These are phyloP conservation scores for Scyliorhinus canicula DNA, from an alignment of 2,797 vertebrate genomes.

Conservation along the genomic window DNA sequence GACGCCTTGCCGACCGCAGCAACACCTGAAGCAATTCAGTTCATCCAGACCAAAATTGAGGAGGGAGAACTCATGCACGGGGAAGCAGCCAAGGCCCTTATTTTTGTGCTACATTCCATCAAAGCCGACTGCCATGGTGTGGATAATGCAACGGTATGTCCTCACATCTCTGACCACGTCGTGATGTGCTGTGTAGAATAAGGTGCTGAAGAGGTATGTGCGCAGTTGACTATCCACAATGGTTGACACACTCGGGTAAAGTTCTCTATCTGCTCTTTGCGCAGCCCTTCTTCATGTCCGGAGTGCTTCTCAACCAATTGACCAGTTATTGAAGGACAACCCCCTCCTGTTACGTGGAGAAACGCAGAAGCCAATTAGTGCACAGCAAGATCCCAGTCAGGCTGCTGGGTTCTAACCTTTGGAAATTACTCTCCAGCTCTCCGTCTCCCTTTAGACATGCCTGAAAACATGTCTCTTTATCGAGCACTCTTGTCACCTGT, in stretches of 20 bases:
- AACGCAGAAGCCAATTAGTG: background rate
- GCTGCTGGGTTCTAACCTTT: background rate
- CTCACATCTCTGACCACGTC: background rate
- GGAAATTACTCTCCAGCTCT: background rate
- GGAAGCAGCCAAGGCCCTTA: slow-evolving; percentile 59
- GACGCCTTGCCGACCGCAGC: slow-evolving; percentile 62
- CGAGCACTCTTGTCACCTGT: background rate
- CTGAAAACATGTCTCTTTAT: background rate
- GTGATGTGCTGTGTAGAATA: background rate
- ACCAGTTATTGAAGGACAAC: background rate
- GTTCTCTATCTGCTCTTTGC: background rate
- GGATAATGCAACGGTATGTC: slow-evolving; percentile 50
- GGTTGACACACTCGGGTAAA: background rate
- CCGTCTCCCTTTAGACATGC: too few species aligned
- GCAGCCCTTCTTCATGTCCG: background rate
- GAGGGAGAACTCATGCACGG: slow-evolving; percentile 52
- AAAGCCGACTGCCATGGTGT: slow-evolving; percentile 60
- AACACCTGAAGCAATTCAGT: slow-evolving; percentile 58
- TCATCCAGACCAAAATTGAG: slow-evolving; percentile 66
- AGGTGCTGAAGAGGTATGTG: too few species aligned
- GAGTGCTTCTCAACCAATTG: background rate
- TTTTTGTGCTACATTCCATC: slow-evolving; percentile 62
- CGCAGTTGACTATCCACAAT: background rate
- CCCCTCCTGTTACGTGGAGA: background rate
- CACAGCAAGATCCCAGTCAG: background rate